phyloP scores from a whole-genome alignment of 2,113 vertebrate genomes.

The Lycocorax pyrrhopterus region DNA sequence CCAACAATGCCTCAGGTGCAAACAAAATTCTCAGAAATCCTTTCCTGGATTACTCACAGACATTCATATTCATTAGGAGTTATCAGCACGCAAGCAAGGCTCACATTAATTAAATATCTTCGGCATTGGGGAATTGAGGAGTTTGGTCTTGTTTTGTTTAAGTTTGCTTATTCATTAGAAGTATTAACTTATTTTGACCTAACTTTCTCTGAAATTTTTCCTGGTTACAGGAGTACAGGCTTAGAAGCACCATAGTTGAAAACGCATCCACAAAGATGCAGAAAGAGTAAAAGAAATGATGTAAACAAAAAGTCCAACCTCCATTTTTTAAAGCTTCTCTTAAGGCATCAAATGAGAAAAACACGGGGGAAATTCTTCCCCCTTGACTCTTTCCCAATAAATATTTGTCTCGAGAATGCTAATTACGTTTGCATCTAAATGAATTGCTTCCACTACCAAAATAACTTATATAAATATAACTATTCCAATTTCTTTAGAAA shows the following conservation, averaged over 20 bases:
- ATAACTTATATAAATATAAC: background rate
- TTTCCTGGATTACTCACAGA: constrained; percentile 30
- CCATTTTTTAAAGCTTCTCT: background rate
- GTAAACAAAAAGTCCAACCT: background rate
- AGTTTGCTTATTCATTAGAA: constrained; percentile 19
- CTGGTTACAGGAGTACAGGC: background rate
- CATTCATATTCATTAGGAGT: constrained; percentile 59
- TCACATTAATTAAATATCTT: constrained; percentile 51
- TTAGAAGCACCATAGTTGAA: background rate
- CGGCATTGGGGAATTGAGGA: constrained; percentile 34
- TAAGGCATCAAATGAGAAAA: background rate
- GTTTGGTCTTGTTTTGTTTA: constrained; percentile 21
- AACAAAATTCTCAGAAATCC: constrained; percentile 48
- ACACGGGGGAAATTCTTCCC: background rate
- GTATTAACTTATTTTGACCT: constrained; percentile 17
- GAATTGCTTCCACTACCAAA: background rate
- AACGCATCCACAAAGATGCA: background rate
- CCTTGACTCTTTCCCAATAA: background rate
- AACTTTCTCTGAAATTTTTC: background rate
- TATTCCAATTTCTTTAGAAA: background rate
- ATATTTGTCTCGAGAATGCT: background rate
- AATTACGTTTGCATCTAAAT: background rate
- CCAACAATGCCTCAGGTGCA: constrained; percentile 33
- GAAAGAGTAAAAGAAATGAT: background rate
- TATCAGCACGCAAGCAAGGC: constrained; percentile 51